Evolutionary conservation across 2,888 invertebrate genomes (phyloP).

Genomic region (Terebella lapidaria): DNA sequence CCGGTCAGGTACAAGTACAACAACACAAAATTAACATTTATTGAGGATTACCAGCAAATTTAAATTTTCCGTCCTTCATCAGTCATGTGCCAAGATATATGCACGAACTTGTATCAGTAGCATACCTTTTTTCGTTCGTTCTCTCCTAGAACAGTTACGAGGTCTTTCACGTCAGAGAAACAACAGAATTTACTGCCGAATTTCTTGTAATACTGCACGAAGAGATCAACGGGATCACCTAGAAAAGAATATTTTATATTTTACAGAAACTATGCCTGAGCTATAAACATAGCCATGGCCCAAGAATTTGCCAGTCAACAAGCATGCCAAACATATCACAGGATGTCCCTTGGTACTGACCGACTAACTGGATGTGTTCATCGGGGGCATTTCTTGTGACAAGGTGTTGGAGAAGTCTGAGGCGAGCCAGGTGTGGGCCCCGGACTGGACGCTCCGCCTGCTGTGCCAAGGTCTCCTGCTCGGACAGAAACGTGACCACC

Average conservation of each 20-base stretch:
- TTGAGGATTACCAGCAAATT: no score
- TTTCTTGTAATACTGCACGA: slow-evolving; percentile 72
- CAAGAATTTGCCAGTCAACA: no score
- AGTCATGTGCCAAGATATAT: no score
- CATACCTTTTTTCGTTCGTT: background rate
- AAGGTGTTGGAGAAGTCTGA: slow-evolving; percentile 59
- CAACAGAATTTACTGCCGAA: slow-evolving; percentile 86
- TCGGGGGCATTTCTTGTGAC: background rate
- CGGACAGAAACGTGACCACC: slow-evolving; percentile 41
- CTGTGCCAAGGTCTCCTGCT: slow-evolving; percentile 27
- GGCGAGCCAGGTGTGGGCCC: slow-evolving; percentile 77
- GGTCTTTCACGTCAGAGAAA: slow-evolving; percentile 75
- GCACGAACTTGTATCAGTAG: no score
- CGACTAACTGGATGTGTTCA: no score
- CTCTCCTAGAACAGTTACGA: slow-evolving; percentile 38
- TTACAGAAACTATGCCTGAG: no score
- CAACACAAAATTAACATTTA: no score
- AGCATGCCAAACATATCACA: no score
- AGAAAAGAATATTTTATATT: background rate
- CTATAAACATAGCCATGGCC: no score
- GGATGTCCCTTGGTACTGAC: no score
- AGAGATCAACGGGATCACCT: slow-evolving; percentile 49
- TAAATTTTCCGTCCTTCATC: no score
- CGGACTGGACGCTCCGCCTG: slow-evolving; percentile 55
- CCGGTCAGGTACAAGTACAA: no score